Conservation (phyloP, 1,140 invertebrate genomes). For the Drosophila pruinosa region DNA sequence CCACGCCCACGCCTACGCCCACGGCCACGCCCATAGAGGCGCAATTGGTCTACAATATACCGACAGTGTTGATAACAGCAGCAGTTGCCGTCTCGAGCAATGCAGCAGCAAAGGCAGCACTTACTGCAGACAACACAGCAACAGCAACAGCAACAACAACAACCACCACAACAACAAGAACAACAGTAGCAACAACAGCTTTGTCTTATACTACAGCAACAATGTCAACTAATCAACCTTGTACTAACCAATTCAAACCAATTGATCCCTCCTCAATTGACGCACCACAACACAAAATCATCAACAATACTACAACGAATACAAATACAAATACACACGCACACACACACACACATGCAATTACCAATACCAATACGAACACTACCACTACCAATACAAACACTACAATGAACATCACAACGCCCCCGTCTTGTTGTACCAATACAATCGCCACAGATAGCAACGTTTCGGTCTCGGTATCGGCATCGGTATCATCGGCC, state of each 20-base stretch:
- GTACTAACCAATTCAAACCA: constrained; percentile 59
- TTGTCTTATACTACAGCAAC: constrained; percentile 29
- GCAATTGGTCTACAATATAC: constrained; percentile 51
- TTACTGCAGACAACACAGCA: neutral
- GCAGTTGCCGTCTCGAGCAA: constrained; percentile 12
- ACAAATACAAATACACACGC: constrained; percentile 28
- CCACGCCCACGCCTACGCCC: constrained; percentile 23
- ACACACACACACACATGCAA: neutral
- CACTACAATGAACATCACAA: constrained; percentile 12
- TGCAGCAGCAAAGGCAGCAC: neutral
- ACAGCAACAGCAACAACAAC: constrained; percentile 4
- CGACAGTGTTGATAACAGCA: constrained; percentile 53
- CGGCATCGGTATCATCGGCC: constrained; percentile 73
- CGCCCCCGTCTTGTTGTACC: constrained; percentile 42
- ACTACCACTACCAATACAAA: neutral
- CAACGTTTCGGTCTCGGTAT: constrained; percentile 71
- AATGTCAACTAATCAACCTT: constrained; percentile 52
- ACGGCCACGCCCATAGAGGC: constrained; percentile 10
- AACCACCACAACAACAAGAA: constrained; percentile 20
- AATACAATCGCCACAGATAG: constrained; percentile 79
- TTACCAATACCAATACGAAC: constrained; percentile 12
- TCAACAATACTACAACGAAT: constrained; percentile 27
- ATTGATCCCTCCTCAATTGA: constrained; percentile 52
- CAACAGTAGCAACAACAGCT: constrained; percentile 12
- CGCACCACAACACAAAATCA: constrained; percentile 31